Evolutionary conservation across 2,888 invertebrate genomes (phyloP), one percentile per base, ranked within the genome.

Genomic region (Anodontia alba): DNA sequence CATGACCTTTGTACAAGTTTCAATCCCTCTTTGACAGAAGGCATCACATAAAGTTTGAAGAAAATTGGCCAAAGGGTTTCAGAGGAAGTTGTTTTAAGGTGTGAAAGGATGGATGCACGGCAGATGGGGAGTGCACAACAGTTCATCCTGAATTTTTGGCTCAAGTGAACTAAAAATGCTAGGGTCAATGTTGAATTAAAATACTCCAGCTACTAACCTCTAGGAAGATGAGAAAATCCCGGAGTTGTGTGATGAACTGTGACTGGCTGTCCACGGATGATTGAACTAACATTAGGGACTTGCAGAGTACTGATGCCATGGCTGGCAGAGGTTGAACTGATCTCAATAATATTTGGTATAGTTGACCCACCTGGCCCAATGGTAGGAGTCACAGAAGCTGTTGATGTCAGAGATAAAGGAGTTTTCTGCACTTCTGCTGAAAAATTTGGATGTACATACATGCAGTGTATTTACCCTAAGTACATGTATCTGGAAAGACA

Each of bases 271-370:
- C 81, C 72, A 17, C 85, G 62, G 20, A 80, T 76, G 17, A 84
- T 84, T 5, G 84, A 79, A 46, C 84, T 84, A 15, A 81, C 84
- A 72, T 81, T 84, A 10, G 81, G 81, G 10, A 84, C 84, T 42
- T 84, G 84, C 2, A 81, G 72, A 1, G 83, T 73, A n/a, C 78
- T 54, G 54, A 72, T 76, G 3, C 69, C 76, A 31, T 76, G 67
- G 10, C 67, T 42, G n/a, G 67, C 42, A 5, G 67, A 36, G 10
- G 67, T 67, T 54, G 54, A 54, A 54, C 76, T 84, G 84, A 12
- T 81, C 80, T n/a, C 54, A 3, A 67, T 67, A 33, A 67, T 67
- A 33, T 67, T 67, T 36, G 67, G 36, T 20, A 33, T 33, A 7
- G 36, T 33, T 2, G 67, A 38, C 20, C 31, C 67, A 38, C 36